Percentiles rank a stretch among this genome's conserved stretches.
Evolutionary conservation across 2,888 invertebrate species (phyloP).

Genomic region (Drosophila emarginata): DNA sequence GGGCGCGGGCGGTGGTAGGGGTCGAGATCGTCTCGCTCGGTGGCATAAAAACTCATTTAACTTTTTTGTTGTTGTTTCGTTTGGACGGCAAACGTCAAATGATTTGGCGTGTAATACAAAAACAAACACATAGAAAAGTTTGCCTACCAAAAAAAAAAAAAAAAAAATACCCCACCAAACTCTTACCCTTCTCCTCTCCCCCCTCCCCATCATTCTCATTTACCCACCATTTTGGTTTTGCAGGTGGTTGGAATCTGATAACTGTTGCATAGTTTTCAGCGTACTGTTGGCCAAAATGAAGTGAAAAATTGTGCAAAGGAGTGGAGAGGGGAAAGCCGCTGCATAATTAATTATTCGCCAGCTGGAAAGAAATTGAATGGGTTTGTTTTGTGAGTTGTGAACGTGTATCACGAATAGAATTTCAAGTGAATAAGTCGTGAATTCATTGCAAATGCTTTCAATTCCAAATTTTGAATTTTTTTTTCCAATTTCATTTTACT

Average conservation of each 20-base stretch:
- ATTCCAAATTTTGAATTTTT: neutral
- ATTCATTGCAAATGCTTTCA: neutral
- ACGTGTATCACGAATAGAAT: neutral
- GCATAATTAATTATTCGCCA: constrained; percentile 70
- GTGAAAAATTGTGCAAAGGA: too few relatives aligned
- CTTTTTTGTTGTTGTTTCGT: constrained; percentile 38
- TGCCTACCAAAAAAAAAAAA: constrained; percentile 2
- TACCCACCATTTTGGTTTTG: constrained; percentile 18
- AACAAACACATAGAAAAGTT: constrained; percentile 37
- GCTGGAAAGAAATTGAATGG: constrained; percentile 24
- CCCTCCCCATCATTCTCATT: neutral
- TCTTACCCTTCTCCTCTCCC: too few relatives aligned
- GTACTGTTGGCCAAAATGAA: neutral
- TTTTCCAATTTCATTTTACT: too few relatives aligned
- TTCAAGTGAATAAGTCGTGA: neutral
- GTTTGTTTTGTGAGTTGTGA: constrained; percentile 13
- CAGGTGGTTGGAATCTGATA: constrained; percentile 60
- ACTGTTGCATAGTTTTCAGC: constrained; percentile 70
- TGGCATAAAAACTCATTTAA: constrained; percentile 79
- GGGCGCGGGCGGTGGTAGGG: neutral
- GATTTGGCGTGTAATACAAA: constrained; percentile 62
- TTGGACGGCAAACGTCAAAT: constrained; percentile 71
- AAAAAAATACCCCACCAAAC: too few relatives aligned
- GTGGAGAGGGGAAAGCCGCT: constrained; percentile 22
- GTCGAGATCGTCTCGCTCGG: neutral